Conservation (phyloP, 1,140 invertebrate species). For the Subanguina moxae region DNA sequence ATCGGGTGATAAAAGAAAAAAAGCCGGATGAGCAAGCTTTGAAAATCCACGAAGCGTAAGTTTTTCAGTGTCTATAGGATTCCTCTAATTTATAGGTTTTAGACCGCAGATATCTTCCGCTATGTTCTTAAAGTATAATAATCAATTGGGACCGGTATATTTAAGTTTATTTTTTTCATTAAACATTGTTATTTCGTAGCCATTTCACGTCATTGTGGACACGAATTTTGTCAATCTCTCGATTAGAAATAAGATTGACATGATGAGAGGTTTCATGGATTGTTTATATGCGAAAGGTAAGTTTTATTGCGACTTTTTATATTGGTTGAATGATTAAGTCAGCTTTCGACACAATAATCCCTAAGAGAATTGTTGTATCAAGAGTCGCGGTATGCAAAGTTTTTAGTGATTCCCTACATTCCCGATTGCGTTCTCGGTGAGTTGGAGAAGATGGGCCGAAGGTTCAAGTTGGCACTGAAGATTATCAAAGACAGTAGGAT, state of each 20-base stretch:
- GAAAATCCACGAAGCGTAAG: constrained; percentile 55
- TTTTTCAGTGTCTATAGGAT: constrained; percentile 5
- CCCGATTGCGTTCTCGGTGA: constrained; percentile 98
- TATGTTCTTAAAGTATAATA: constrained; percentile 95
- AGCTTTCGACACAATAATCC: constrained; percentile 7
- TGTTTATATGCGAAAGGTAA: constrained; percentile 93
- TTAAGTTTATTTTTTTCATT: too few species aligned
- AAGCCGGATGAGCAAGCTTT: constrained; percentile 56
- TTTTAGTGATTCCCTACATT: constrained; percentile 81
- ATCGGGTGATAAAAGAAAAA: constrained; percentile 49
- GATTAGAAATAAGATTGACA: constrained; percentile 95
- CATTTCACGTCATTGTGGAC: constrained; percentile 91
- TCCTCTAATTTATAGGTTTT: constrained; percentile 24
- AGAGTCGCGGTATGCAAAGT: constrained; percentile 15
- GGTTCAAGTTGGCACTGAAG: constrained; percentile 88
- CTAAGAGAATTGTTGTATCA: constrained; percentile 13
- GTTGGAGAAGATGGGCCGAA: constrained; percentile 90
- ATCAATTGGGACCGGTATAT: constrained; percentile 79
- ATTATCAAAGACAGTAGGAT: constrained; percentile 93
- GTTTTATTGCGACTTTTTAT: constrained; percentile 11
- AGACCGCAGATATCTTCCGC: constrained; percentile 57
- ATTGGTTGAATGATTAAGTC: constrained; percentile 24
- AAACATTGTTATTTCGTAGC: constrained; percentile 57
- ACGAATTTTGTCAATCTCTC: constrained; percentile 99
- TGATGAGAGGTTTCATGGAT: constrained; percentile 89